These are phyloP conservation scores for Camelus dromedarius DNA, from an alignment of 2,113 vertebrate genomes.

Conservation along the genomic window DNA sequence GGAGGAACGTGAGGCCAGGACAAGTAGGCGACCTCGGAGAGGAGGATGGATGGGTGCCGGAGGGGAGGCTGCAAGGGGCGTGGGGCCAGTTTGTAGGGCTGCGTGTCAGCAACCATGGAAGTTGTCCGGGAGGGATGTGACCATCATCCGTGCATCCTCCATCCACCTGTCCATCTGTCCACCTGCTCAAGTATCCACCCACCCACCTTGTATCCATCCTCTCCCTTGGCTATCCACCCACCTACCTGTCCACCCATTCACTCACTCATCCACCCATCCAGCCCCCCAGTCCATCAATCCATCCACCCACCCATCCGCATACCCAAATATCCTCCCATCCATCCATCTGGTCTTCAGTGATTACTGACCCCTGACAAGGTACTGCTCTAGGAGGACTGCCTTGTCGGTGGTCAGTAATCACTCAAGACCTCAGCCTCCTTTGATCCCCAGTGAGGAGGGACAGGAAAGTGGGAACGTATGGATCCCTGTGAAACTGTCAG, in stretches of 20 bases:
- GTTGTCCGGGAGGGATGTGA: neutral
- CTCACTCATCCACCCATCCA: neutral
- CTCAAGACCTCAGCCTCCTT: neutral
- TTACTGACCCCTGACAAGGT: too few species aligned
- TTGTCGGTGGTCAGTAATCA: too few species aligned
- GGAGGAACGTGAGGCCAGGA: neutral
- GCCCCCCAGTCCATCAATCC: neutral
- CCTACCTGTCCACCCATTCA: neutral
- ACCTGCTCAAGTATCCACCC: neutral
- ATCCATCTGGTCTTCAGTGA: neutral
- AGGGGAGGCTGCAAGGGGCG: neutral
- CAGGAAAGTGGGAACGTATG: accelerated
- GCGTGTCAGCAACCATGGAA: neutral
- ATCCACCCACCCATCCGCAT: too few species aligned
- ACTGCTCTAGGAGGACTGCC: too few species aligned
- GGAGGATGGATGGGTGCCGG: neutral
- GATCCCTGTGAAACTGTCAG: too few species aligned
- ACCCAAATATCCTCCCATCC: neutral
- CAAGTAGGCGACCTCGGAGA: neutral
- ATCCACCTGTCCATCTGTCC: too few species aligned
- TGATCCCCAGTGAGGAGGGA: neutral
- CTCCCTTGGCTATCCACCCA: too few species aligned
- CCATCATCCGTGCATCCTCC: accelerated
- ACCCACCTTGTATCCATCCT: neutral
- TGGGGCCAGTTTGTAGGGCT: neutral